Conservation (phyloP, 2,113 vertebrate genomes). For the Chaetodon auriga region DNA sequence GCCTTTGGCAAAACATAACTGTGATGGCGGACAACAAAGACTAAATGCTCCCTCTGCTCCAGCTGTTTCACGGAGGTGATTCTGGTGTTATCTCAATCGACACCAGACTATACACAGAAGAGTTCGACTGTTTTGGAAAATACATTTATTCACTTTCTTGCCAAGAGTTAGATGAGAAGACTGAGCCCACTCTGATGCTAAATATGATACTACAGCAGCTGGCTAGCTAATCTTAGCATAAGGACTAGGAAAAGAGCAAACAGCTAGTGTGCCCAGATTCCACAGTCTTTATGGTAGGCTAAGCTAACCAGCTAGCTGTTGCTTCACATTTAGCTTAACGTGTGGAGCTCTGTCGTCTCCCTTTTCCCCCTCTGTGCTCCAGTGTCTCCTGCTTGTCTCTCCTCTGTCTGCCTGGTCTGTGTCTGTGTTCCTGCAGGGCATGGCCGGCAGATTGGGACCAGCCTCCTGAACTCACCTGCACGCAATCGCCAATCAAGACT, state of each 20-base stretch:
- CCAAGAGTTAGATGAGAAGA: neutral
- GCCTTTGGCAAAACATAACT: conserved; percentile 79
- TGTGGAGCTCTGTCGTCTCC: too few relatives aligned
- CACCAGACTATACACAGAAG: conserved; percentile 37
- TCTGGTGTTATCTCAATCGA: conserved; percentile 41
- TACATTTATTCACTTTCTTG: neutral
- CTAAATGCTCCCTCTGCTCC: conserved; percentile 56
- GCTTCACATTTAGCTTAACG: neutral
- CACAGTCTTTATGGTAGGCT: neutral
- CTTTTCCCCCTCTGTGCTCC: too few relatives aligned
- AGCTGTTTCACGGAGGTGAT: conserved; percentile 34
- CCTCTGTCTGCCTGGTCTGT: too few relatives aligned
- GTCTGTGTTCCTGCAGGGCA: too few relatives aligned
- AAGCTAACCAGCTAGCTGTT: neutral
- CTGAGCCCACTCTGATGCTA: neutral
- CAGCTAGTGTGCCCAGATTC: neutral
- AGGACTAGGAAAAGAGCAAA: neutral
- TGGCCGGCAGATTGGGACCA: too few relatives aligned
- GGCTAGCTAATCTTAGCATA: neutral
- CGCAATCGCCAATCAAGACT: too few relatives aligned
- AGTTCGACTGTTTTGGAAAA: neutral
- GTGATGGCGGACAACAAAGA: conserved; percentile 73
- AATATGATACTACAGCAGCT: neutral
- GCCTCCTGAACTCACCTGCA: too few relatives aligned
- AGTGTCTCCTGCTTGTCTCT: too few relatives aligned